These are phyloP conservation scores for Podabrus alpinus DNA, from an alignment of 2,888 invertebrate species.

Conservation along the genomic window DNA sequence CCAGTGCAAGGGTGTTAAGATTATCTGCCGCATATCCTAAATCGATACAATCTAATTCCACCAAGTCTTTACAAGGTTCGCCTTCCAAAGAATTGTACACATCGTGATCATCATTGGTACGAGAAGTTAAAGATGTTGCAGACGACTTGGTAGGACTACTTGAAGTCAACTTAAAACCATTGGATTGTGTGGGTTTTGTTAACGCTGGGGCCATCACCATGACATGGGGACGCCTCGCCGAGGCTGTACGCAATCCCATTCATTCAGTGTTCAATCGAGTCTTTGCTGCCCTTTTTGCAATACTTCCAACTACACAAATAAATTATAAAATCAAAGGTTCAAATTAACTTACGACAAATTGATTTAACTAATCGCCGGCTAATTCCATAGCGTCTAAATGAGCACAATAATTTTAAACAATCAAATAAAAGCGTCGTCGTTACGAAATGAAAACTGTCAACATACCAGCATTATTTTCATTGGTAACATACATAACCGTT, in stretches of 20 bases:
- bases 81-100: slow-evolving; percentile 20
- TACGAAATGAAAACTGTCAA: slow-evolving; percentile 23
- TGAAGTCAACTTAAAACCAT: slow-evolving; percentile 55
- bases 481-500: slow-evolving; percentile 17
- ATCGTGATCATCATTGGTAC: slow-evolving; percentile 17
- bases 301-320: slow-evolving; percentile 19
- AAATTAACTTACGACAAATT: slow-evolving; percentile 8
- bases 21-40: slow-evolving; percentile 40
- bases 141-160: slow-evolving; percentile 45
- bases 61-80: slow-evolving; percentile 17
- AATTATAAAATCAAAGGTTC: slow-evolving; percentile 1
- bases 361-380: slow-evolving; percentile 45
- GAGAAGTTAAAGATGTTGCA: slow-evolving; percentile 42
- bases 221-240: slow-evolving; percentile 64
- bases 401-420: slow-evolving; percentile 27
- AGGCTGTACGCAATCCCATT: slow-evolving; percentile 59
- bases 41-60: slow-evolving; percentile 7
- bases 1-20: slow-evolving; percentile 44
- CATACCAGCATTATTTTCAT: slow-evolving; percentile 23
- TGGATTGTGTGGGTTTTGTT: slow-evolving; percentile 69
- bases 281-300: slow-evolving; percentile 26
- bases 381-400: slow-evolving; percentile 45
- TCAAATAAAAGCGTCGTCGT: slow-evolving; percentile 21
- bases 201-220: slow-evolving; percentile 94
- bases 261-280: slow-evolving; percentile 54